Base-by-base conservation (phyloP, 2,888 invertebrate species). In the Drosophila kokeensis region DNA sequence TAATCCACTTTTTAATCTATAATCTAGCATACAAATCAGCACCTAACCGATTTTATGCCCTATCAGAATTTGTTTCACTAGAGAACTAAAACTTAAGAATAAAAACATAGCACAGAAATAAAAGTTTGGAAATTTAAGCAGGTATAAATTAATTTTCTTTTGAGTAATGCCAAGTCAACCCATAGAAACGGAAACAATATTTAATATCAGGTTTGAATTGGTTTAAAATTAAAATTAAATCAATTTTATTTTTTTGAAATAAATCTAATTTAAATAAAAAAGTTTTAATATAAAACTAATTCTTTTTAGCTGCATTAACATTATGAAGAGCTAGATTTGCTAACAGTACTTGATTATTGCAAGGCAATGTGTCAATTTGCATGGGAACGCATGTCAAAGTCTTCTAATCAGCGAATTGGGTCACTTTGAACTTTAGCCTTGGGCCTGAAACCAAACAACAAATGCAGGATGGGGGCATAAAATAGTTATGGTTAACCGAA, bases 391-490 rank as follows among this genome's bases (percentile, higher is more conserved):
- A 81, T 59, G 67, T 69, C 54, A 40, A 42, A 48, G 64, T 64
- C 48, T 27, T 48, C 38, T 73, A 84, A 86, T 79, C 89, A 89
- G 64, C 57, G 74, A 90, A 86, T 89, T 86, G 89, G 90, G 86
- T 89, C 90, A 90, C 74, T 86, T 69, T 86, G 89, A 90, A 87
- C 86, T 90, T 86, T 86, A 59, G 85, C 86, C 90, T 86, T 90
- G 90, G 63, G 86, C 65, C 72, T 52, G 50, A 38, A 58, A 30
- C 24, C 50, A 57, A 50, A 55, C 77, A 63, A 7, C 69, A 63
- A 59, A 13, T 32, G 32, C 21, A 32, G 52, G 27, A 15, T 65
- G 63, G 53, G 63, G 30, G 21, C 24, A 32, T 32, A 32, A 32
- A 32, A 32, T 32, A 32, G 32, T 32, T 32, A 32, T 32, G 32